Evolutionary conservation across 2,888 invertebrate species (phyloP).

Genomic region (Limnephilus lunatus): DNA sequence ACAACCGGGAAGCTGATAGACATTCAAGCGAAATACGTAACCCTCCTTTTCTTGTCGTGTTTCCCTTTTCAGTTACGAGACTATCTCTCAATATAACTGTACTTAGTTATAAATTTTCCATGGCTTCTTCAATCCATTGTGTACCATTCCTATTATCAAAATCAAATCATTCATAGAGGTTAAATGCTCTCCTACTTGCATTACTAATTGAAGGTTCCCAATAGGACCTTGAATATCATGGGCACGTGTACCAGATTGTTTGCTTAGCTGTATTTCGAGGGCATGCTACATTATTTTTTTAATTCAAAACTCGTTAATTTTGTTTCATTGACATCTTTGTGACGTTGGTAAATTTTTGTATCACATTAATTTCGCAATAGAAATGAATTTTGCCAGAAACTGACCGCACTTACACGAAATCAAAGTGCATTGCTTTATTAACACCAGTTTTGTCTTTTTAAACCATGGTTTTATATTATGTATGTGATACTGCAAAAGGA

Average conservation of each 20-base stretch:
- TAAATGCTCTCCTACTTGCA: not conserved
- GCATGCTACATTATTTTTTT: not conserved
- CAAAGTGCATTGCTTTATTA: no score
- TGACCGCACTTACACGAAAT: no score
- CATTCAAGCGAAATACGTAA: not conserved
- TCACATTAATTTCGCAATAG: not conserved
- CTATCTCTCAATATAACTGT: not conserved
- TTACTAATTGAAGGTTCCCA: not conserved
- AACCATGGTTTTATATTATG: no score
- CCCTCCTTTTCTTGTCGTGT: not conserved
- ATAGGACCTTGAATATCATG: not conserved
- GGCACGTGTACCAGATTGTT: not conserved
- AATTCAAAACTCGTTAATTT: not conserved
- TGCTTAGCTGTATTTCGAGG: not conserved
- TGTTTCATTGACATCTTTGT: not conserved
- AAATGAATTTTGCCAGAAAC: no score
- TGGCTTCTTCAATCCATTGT: not conserved
- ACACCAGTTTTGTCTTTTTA: no score
- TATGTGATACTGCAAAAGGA: no score
- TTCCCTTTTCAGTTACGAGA: not conserved
- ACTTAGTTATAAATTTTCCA: not conserved
- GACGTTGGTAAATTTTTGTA: not conserved
- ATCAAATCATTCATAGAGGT: not conserved
- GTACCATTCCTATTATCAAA: no score
- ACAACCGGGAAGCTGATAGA: not conserved